These are phyloP conservation scores for Momotus momota DNA, from an alignment of 2,797 vertebrate genomes.

Conservation along the genomic window DNA sequence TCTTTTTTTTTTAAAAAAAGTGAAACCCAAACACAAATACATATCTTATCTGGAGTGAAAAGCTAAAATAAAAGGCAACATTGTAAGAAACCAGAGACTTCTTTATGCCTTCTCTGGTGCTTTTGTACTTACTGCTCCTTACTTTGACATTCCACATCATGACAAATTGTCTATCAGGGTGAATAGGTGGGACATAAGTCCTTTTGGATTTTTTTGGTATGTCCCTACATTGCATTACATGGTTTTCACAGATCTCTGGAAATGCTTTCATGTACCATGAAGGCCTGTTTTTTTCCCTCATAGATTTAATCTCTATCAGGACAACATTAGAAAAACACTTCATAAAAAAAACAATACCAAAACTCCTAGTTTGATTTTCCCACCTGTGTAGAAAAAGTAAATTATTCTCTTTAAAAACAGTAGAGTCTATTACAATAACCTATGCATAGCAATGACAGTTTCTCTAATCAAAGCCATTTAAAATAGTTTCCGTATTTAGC, in stretches of 20 bases:
- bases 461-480: neutral
- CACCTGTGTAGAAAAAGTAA: neutral
- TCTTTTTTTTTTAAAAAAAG: neutral
- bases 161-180: neutral
- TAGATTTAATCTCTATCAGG: neutral
- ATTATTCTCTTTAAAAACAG: neutral
- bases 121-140: neutral
- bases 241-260: neutral
- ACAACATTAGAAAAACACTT: neutral
- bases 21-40: neutral
- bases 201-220: neutral
- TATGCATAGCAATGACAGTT: neutral
- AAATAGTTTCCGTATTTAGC: neutral
- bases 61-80: neutral
- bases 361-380: neutral
- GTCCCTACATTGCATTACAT: neutral
- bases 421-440: neutral
- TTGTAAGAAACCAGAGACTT: neutral
- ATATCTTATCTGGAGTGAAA: neutral
- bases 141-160: neutral
- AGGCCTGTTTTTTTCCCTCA: neutral
- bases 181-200: neutral
- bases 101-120: neutral
- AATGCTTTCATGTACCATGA: neutral
- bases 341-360: neutral